Base-by-base conservation (phyloP, 2,888 invertebrate genomes). In the Amiota minor region DNA sequence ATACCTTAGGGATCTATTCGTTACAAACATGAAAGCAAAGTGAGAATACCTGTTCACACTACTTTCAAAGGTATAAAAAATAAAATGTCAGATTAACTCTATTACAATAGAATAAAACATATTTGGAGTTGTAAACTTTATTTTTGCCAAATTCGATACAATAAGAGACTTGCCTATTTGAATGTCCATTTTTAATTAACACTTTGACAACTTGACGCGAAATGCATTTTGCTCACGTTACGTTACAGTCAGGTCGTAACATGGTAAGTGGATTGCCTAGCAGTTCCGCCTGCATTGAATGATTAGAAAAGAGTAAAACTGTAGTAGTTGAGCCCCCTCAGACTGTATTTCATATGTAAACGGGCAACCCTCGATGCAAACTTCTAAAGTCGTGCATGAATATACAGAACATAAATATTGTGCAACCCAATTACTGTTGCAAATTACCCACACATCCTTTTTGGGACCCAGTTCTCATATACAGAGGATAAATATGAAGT, bases 101-200 rank as follows among this genome's bases (percentile, higher is more conserved):
- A 35, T 35, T 35, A 35, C 6, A 35, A 35, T 35, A 35, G 6
- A 35, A 35, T 6, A 35, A 2, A 35, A 35, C 35, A 35, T 35
- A 35, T 35, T 35, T 35, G 6, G 6, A 35, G 35, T 35, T 35
- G 35, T 35, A 35, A 35, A 35, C 35, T 23, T 23, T 23, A 23
- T 3, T 35, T 35, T 35, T 35, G 35, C 35, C 35, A 35, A 35
- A 35, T 35, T 35, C 35, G 35, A 35, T 35, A 35, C 35, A 47
- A 68, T 53, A 50, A 12, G 9, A 20, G 18, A 11, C 20, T 35
- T 56, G 80, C 78, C 81, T 80, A 83, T 80, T 74, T 77, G 77
- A 81, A 77, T 86, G 86, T 86, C 86, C 86, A 86, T 86, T 86
- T 86, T 86, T 84, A 86, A 86, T 86, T 85, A 86, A 84, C 84